phyloP scores from a whole-genome alignment of 2,113 vertebrate genomes.

The Pseudopodoces humilis region DNA sequence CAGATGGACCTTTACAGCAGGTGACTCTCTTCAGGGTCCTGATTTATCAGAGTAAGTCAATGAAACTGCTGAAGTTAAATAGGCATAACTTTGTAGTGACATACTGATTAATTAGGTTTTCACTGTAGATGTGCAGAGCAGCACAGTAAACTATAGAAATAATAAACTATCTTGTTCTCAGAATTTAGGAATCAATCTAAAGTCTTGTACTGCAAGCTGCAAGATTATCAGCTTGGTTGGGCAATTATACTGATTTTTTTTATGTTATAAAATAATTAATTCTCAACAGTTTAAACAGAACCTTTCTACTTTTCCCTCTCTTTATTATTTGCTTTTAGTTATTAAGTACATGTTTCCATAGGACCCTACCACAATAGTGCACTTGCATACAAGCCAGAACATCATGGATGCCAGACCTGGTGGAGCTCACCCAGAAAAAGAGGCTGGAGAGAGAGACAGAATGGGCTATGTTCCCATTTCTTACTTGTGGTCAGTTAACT shows the following conservation, averaged over 20 bases:
- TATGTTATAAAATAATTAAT: not conserved
- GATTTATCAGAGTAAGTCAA: not conserved
- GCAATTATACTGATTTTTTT: not conserved
- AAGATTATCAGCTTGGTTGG: not conserved
- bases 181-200: not conserved
- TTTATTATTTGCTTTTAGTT: not conserved
- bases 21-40: not conserved
- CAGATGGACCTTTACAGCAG: not conserved
- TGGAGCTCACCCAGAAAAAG: not conserved
- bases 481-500: not conserved
- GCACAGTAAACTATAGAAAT: not conserved
- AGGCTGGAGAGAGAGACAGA: not conserved
- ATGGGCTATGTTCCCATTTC: not conserved
- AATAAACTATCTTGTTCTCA: not conserved
- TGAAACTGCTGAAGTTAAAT: not conserved
- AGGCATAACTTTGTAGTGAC: not conserved
- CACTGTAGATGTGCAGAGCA: not conserved
- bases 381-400: not conserved
- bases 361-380: not conserved
- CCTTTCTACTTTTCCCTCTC: not conserved
- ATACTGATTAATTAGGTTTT: not conserved
- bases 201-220: not conserved
- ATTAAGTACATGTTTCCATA: not conserved
- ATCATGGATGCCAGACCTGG: too few relatives aligned
- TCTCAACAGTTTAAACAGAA: not conserved